Evolutionary conservation across 2,797 vertebrate species (phyloP), one percentile per base, ranked within the genome.

Genomic region (Neopelma chrysocephalum): DNA sequence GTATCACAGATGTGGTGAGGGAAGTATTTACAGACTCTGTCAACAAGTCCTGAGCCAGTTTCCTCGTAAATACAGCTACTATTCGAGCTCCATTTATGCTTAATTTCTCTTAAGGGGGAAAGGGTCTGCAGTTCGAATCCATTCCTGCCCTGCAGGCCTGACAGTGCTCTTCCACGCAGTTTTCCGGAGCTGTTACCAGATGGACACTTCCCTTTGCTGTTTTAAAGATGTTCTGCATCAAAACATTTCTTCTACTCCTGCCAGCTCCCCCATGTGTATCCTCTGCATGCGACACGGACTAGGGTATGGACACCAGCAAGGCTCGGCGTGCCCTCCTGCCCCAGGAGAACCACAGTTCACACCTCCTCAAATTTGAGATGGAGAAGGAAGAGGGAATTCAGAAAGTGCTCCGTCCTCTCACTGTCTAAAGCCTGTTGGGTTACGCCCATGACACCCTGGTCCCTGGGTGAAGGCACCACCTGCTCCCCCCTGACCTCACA

Each of bases 241-340:
- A 50, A 79, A 58, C 34, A 53, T 14, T 38, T 34, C 54, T 25
- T 15, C 15, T 7, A 1, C 27, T 47, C 31, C 53, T 1, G 2
- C 27, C 89, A 77, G 62, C n/a, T 79, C 4, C 7, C 13, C 15
- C 0, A 0, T 7, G 5, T 12, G 34, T 1, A 4, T 2, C 9
- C 8, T n/a, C 57, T 0, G 6, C 32, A 14, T 4, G 22, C 12
- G 0, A 16, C 2, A 2, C 0, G 3, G 72, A 23, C 9, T 0
- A 3, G 29, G 16, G 22, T 1, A 8, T 36, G 15, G 81, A 61
- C 77, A 20, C 7, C 23, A 13, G 27, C 20, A 17, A 32, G 68
- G 45, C 48, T 62, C 16, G 1, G 43, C 40, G 26, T 0, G 1
- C 18, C 34, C 60, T 61, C 32, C n/a, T 47, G 27, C 29, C n/a